phyloP scores from a whole-genome alignment of 2,113 vertebrate species.

The Eptesicus fuscus region DNA sequence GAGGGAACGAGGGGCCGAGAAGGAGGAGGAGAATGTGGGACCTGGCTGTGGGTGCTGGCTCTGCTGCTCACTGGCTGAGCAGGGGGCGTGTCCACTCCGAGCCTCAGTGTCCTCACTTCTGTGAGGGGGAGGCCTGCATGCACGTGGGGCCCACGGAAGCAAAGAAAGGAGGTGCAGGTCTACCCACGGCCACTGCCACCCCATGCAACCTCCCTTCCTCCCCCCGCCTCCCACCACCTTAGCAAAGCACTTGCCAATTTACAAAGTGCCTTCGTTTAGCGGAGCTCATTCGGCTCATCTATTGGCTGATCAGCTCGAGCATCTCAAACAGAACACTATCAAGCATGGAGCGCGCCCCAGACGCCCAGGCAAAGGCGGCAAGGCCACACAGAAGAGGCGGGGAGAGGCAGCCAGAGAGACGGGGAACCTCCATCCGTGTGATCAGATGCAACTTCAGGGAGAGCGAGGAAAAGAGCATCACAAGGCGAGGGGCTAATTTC shows the following conservation, averaged over 20 bases:
- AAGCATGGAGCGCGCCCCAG: neutral
- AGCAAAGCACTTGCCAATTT: neutral
- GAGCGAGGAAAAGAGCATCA: neutral
- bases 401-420: neutral
- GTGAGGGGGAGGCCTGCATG: neutral
- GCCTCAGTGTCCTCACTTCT: neutral
- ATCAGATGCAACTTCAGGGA: slow-evolving; percentile 47
- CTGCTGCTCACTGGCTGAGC: neutral
- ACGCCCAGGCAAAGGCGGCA: neutral
- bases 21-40: neutral
- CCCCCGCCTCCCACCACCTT: too few relatives aligned
- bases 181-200: neutral
- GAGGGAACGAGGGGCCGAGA: neutral
- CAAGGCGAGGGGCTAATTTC: slow-evolving; percentile 31
- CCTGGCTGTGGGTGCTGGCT: accelerated
- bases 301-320: neutral
- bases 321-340: neutral
- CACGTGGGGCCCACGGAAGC: neutral
- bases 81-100: neutral
- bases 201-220: accelerated
- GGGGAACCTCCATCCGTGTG: neutral
- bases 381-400: neutral
- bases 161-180: neutral
- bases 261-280: neutral
- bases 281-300: neutral